These are phyloP conservation scores for Penaeus indicus DNA, from an alignment of 1,140 invertebrate genomes.

Conservation along the genomic window DNA sequence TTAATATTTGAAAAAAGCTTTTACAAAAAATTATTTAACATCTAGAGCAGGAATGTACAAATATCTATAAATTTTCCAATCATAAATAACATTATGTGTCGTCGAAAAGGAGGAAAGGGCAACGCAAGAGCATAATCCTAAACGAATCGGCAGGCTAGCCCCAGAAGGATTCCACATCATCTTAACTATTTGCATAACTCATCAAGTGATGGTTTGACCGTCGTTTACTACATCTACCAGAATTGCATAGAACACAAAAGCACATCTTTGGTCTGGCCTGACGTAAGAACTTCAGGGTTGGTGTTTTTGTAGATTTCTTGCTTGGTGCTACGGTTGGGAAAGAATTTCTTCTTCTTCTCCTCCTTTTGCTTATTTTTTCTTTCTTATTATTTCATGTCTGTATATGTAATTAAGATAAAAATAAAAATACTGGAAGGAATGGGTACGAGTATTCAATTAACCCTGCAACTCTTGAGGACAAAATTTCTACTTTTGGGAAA, in stretches of 20 bases:
- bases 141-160: constrained; percentile 57
- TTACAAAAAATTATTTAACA: constrained; percentile 48
- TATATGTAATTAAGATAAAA: too few relatives aligned
- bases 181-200: constrained; percentile 64
- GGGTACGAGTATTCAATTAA: constrained; percentile 33
- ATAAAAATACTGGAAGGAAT: neutral
- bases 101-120: constrained; percentile 7
- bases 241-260: constrained; percentile 64
- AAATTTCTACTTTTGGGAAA: too few relatives aligned
- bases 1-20: constrained; percentile 9
- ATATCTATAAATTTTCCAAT: constrained; percentile 20
- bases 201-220: constrained; percentile 61
- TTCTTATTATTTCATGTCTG: too few relatives aligned
- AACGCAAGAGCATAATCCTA: constrained; percentile 40
- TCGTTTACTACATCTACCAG: constrained; percentile 58
- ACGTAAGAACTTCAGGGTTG: constrained; percentile 40
- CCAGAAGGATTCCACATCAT: constrained; percentile 52
- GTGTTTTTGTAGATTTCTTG: constrained; percentile 18
- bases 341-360: too few relatives aligned
- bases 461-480: neutral
- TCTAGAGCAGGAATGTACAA: constrained; percentile 53
- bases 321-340: neutral
- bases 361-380: too few relatives aligned
- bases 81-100: constrained; percentile 20
- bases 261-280: constrained; percentile 64